phyloP scores from a whole-genome alignment of 1,140 invertebrate genomes.

The Drosophila leontia region DNA sequence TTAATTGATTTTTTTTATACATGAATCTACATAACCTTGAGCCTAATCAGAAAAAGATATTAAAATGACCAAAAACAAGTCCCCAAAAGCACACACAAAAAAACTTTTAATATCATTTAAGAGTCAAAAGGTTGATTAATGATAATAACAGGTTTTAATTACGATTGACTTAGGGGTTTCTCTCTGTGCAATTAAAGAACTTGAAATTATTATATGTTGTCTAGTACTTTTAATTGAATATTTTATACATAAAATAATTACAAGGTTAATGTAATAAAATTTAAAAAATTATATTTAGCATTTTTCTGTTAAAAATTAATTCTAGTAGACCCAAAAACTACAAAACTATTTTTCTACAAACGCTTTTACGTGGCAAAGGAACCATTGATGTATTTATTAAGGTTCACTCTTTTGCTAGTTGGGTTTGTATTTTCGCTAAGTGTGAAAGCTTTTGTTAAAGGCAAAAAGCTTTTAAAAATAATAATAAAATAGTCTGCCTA shows the following conservation, averaged over 20 bases:
- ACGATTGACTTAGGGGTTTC: not conserved
- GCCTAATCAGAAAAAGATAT: not conserved
- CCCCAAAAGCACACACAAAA: not conserved
- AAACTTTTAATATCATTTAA: not conserved
- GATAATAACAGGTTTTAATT: slow-evolving; percentile 9
- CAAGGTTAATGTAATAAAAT: not conserved
- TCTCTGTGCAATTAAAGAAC: not conserved
- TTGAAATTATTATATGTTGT: not conserved
- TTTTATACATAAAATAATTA: no score
- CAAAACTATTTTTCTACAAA: not conserved
- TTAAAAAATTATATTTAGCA: no score
- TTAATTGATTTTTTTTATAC: slow-evolving; percentile 1
- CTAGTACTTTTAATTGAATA: not conserved
- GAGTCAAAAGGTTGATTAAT: not conserved
- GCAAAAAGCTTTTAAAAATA: slow-evolving; percentile 18
- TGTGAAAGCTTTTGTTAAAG: slow-evolving; percentile 11
- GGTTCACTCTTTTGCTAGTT: slow-evolving; percentile 1
- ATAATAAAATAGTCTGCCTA: not conserved
- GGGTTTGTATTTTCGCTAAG: slow-evolving; percentile 20
- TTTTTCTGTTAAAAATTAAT: not conserved
- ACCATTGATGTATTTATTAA: no score
- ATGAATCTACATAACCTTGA: not conserved
- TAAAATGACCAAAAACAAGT: not conserved
- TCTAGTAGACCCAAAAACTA: not conserved
- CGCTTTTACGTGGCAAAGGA: not conserved